Base-by-base conservation (phyloP, 2,888 invertebrate genomes). In the Idaea biselata region DNA sequence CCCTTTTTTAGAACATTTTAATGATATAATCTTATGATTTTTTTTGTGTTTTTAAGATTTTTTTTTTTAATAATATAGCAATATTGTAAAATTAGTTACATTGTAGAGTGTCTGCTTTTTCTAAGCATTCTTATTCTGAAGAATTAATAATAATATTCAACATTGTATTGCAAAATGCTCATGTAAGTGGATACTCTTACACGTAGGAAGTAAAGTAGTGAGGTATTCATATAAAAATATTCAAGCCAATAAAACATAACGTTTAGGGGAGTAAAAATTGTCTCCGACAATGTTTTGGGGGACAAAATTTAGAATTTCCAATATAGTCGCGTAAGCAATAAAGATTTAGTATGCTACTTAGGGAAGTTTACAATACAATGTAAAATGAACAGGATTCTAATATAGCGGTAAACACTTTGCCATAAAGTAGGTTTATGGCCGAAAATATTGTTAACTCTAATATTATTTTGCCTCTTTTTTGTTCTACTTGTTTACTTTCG, bases 211-310 rank as follows among this genome's bases (percentile, higher is more conserved):
- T n/a, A n/a, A n/a, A n/a, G 5, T 25, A 25, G 25, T 25, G 25
- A 25, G 25, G 25, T 76, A 83, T 84, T 84, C 84, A 84, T 86
- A 87, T 87, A 87, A 87, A 88, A 88, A 90, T 89, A 88, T 88
- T 84, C 85, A 83, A 79, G 76, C 82, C 82, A 82, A 86, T 90
- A 90, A 91, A 89, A 87, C 84, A 88, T 78, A 74, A 73, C 82
- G 78, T 88, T 89, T 87, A 84, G 84, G 84, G 89, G 87, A 79
- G 86, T 84, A 84, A 84, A 84, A 86, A 84, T 84, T 85, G 81
- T 86, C 83, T 80, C 70, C 76, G 76, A 75, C 78, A 82, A 80
- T 77, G 77, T 81, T 84, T 84, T 76, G 73, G 75, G 80, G 83
- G 79, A 76, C 76, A 81, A 80, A 82, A 78, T 84, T 78, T 82